Conservation (phyloP, 1,140 invertebrate genomes). For the Penaeus indicus region DNA sequence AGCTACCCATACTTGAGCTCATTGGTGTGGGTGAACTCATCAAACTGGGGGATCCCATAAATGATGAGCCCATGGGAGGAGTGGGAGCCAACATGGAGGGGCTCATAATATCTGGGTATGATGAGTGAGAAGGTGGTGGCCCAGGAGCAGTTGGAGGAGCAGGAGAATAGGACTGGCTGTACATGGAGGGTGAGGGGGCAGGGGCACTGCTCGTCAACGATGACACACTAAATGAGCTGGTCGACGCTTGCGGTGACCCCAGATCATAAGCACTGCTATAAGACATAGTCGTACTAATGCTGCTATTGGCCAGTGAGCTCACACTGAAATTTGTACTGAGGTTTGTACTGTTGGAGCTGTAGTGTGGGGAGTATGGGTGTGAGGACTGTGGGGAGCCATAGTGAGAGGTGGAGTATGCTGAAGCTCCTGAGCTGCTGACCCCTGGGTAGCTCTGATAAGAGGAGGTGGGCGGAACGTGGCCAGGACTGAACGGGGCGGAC, state of each 20-base stretch:
- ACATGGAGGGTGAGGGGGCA: slow-evolving; percentile 65
- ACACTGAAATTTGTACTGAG: slow-evolving; percentile 71
- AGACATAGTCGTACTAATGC: slow-evolving; percentile 67
- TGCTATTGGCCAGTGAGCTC: slow-evolving; percentile 70
- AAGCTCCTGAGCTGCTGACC: slow-evolving; percentile 60
- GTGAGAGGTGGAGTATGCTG: slow-evolving; percentile 63
- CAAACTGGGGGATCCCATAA: slow-evolving; percentile 62
- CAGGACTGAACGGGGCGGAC: slow-evolving; percentile 55
- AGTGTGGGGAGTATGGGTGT: slow-evolving; percentile 66
- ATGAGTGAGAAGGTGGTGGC: slow-evolving; percentile 63
- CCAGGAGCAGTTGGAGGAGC: slow-evolving; percentile 65
- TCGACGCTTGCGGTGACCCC: slow-evolving; percentile 66
- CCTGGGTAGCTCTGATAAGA: slow-evolving; percentile 54
- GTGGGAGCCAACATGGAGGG: slow-evolving; percentile 67
- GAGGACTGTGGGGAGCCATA: slow-evolving; percentile 66
- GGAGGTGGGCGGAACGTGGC: slow-evolving; percentile 57
- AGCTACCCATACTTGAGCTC: slow-evolving; percentile 61
- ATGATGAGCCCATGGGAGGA: slow-evolving; percentile 64
- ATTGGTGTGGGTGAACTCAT: slow-evolving; percentile 65
- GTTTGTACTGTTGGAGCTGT: slow-evolving; percentile 67
- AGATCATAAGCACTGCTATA: slow-evolving; percentile 68
- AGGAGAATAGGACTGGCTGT: slow-evolving; percentile 64
- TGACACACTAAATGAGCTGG: slow-evolving; percentile 66
- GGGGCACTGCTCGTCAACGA: slow-evolving; percentile 62
- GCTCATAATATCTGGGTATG: slow-evolving; percentile 65